phyloP scores from a whole-genome alignment of 2,797 vertebrate genomes.

The Muscicapa comitata region DNA sequence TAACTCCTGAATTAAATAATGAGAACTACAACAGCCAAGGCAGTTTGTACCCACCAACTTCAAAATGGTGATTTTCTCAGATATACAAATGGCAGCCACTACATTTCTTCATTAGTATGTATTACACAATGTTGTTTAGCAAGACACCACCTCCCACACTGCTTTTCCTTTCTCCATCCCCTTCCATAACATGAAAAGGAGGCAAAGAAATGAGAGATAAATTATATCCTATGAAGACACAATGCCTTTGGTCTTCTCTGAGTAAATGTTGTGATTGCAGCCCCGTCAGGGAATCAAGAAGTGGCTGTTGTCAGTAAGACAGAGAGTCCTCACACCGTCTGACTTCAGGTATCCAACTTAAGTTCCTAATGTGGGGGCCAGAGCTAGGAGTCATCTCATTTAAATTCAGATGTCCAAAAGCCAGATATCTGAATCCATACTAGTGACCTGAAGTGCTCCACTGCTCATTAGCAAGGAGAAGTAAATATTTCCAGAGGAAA shows the following conservation, averaged over 20 bases:
- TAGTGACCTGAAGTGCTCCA: background rate
- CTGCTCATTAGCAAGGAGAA: background rate
- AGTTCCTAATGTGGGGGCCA: background rate
- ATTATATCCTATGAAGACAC: background rate
- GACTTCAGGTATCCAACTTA: background rate
- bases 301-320: background rate
- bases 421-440: background rate
- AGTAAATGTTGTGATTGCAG: background rate
- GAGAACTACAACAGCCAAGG: background rate
- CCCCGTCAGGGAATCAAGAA: background rate
- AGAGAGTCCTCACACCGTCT: background rate
- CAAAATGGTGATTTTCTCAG: background rate
- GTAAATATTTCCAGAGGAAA: background rate
- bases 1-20: background rate
- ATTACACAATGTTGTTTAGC: background rate
- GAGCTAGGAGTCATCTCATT: background rate
- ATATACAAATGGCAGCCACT: background rate
- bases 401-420: background rate
- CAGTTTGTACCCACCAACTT: background rate
- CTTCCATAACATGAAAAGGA: background rate
- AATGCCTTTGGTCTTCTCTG: background rate
- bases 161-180: accelerated
- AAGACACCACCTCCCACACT: no score
- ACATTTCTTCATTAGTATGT: background rate
- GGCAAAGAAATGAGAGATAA: background rate